Percentiles rank a stretch among this genome's conserved stretches.
Conservation (phyloP, 2,113 vertebrate species). For the Passerina amoena region DNA sequence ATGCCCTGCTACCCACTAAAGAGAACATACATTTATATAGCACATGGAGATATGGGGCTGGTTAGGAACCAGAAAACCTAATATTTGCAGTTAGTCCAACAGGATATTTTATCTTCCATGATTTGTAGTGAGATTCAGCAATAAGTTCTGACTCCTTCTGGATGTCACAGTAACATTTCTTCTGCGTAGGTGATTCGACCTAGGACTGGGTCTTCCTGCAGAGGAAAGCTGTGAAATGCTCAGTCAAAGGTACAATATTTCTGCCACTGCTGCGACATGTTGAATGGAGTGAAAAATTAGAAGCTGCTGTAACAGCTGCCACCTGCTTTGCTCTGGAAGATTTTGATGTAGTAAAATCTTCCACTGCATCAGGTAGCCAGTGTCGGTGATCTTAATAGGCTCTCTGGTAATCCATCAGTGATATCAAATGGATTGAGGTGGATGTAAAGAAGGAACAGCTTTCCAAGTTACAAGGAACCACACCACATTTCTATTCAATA, state of each 20-base stretch:
- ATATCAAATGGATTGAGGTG: not conserved
- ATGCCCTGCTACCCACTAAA: not conserved
- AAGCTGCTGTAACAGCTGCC: slow-evolving; percentile 23
- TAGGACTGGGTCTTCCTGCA: not conserved
- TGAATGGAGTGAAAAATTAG: slow-evolving; percentile 51
- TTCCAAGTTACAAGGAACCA: not conserved
- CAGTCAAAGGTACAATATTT: not conserved
- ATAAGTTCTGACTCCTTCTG: not conserved
- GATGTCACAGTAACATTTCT: not conserved
- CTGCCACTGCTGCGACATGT: not conserved
- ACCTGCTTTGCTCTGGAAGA: not conserved
- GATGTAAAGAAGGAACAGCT: not conserved
- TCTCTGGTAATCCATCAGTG: not conserved
- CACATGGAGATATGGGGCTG: not conserved
- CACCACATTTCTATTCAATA: not conserved
- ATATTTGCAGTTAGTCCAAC: not conserved
- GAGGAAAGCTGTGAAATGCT: not conserved
- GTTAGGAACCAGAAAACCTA: not conserved
- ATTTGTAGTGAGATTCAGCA: not conserved
- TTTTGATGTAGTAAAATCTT: not conserved
- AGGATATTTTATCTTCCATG: not conserved
- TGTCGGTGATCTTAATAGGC: not conserved
- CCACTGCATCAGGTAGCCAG: not conserved
- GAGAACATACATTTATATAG: not conserved
- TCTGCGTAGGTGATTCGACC: not conserved